A percentile compares a stretch with the other conserved stretches of the same genome.
Evolutionary conservation across 2,797 vertebrate genomes (phyloP).

Genomic region (Petrocephalus schoutedeni): DNA sequence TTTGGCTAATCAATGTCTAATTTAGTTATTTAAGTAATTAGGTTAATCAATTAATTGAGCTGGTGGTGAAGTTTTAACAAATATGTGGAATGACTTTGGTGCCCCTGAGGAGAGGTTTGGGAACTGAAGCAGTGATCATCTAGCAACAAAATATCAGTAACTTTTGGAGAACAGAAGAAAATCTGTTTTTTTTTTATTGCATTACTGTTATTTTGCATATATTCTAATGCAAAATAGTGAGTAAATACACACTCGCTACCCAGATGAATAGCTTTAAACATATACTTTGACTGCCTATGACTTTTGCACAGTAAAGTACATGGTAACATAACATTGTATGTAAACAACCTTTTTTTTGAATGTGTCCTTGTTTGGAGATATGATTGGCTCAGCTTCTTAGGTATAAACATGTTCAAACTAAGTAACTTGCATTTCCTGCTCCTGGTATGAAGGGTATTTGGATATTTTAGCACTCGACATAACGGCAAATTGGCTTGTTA

Average conservation of each 20-base stretch:
- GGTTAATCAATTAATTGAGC: background rate
- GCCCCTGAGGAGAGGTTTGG: background rate
- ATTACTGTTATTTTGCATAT: background rate
- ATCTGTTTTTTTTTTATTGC: background rate
- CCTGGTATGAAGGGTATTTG: background rate
- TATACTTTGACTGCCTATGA: background rate
- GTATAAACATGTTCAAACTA: background rate
- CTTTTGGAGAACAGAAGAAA: background rate
- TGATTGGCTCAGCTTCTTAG: background rate
- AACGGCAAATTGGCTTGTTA: background rate
- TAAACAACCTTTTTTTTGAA: background rate
- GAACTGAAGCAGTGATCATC: background rate
- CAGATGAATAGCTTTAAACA: background rate
- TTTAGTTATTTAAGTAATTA: background rate
- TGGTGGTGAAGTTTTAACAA: background rate
- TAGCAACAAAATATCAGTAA: background rate
- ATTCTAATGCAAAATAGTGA: background rate
- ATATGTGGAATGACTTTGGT: background rate
- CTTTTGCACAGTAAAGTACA: background rate
- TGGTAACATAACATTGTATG: background rate
- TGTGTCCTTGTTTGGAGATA: background rate
- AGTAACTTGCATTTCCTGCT: background rate
- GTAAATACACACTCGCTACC: background rate
- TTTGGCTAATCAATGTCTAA: background rate
- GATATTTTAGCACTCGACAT: background rate